Evolutionary conservation across 2,113 vertebrate species (phyloP).

Genomic region (Scalopus aquaticus): DNA sequence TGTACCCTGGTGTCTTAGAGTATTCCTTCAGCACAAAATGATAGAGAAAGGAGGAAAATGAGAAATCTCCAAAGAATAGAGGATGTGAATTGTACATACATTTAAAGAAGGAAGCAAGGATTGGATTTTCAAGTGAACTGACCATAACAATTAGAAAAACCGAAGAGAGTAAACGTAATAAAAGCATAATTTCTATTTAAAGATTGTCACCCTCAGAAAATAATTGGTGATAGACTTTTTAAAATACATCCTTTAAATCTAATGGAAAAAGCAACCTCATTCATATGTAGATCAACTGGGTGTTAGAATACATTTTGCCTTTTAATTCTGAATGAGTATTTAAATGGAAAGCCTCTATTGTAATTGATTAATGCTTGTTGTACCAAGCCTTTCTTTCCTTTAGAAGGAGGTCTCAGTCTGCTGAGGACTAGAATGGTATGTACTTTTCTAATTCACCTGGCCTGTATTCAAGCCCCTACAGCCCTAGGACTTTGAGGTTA

Average conservation of each 20-base stretch:
- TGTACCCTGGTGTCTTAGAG: neutral
- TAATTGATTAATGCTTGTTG: slow-evolving; percentile 20
- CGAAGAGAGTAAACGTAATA: neutral
- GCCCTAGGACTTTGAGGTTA: neutral
- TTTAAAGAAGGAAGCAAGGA: neutral
- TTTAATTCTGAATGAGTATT: neutral
- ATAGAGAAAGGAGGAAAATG: neutral
- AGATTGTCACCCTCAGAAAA: neutral
- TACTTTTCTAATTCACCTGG: neutral
- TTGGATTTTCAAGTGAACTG: neutral
- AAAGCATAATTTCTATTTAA: neutral
- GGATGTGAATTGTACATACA: neutral
- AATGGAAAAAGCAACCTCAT: neutral
- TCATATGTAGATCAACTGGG: neutral
- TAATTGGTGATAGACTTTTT: neutral
- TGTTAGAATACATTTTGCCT: neutral
- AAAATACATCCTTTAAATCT: neutral
- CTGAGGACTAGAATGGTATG: neutral
- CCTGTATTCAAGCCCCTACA: neutral
- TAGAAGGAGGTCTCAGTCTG: neutral
- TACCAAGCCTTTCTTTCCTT: neutral
- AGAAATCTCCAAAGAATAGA: neutral
- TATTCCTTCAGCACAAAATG: neutral
- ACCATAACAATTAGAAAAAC: neutral
- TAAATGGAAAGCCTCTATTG: neutral